Percentiles rank a stretch among this genome's conserved stretches.
Conservation (phyloP, 2,797 vertebrate species). For the Mormyrus hasselquistii region DNA sequence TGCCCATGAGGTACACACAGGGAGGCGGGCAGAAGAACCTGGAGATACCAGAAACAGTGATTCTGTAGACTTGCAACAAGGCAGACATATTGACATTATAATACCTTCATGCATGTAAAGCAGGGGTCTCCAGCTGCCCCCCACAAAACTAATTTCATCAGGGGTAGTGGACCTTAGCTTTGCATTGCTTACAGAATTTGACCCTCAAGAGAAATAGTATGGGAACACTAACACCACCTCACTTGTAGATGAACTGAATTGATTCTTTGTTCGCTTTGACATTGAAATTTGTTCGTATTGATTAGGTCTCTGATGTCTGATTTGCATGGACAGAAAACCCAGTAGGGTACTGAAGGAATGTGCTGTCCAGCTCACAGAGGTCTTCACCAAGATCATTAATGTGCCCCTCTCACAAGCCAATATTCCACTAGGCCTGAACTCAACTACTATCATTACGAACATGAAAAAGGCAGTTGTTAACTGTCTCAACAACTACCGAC, state of each 20-base stretch:
- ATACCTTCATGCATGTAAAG: not conserved
- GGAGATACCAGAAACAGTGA: constrained; percentile 22
- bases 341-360: not conserved
- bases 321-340: not conserved
- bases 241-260: not conserved
- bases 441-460: not conserved
- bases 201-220: not conserved
- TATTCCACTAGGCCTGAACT: not conserved
- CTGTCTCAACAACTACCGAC: too few species aligned
- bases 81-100: not conserved
- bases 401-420: not conserved
- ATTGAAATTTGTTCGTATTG: too few species aligned
- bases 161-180: not conserved
- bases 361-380: not conserved
- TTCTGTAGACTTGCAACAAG: not conserved
- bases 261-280: not conserved
- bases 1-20: constrained; percentile 98
- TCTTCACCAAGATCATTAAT: not conserved
- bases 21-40: constrained; percentile 98
- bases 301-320: not conserved
- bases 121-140: not conserved
- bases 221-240: not conserved
- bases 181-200: not conserved
- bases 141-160: not conserved
- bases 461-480: not conserved